Evolutionary conservation across 2,888 invertebrate genomes (phyloP).

Genomic region (Thymelicus acteon): DNA sequence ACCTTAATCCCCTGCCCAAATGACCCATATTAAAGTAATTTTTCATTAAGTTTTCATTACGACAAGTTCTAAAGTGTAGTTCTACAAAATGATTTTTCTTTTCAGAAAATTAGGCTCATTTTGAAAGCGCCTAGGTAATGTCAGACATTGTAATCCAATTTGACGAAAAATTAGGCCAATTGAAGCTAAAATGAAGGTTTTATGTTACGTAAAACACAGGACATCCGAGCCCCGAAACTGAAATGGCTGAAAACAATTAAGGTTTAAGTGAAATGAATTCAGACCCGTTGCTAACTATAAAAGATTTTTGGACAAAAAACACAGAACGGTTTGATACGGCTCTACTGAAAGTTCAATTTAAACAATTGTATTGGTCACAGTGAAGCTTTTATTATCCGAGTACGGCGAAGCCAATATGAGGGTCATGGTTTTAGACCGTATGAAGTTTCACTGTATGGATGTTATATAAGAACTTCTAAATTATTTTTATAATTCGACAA

Average conservation of each 20-base stretch:
- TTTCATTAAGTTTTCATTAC: too few relatives aligned
- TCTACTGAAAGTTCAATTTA: not conserved
- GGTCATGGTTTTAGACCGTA: too few relatives aligned
- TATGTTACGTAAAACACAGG: not conserved
- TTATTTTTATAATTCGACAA: too few relatives aligned
- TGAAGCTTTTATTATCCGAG: too few relatives aligned
- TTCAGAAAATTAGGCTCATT: not conserved
- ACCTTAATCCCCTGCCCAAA: too few relatives aligned
- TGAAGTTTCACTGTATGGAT: too few relatives aligned
- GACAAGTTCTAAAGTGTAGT: too few relatives aligned
- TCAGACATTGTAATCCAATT: not conserved
- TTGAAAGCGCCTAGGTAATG: not conserved
- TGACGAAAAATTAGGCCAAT: not conserved
- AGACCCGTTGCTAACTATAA: not conserved
- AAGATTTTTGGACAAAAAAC: slow-evolving; percentile 1
- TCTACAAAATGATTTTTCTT: too few relatives aligned
- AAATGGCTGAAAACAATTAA: slow-evolving; percentile 6
- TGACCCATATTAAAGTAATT: too few relatives aligned
- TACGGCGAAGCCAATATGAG: too few relatives aligned
- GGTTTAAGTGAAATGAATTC: slow-evolving; percentile 6
- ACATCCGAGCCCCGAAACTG: not conserved
- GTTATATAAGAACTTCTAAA: too few relatives aligned
- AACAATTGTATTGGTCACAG: not conserved
- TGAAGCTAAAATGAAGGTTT: not conserved
- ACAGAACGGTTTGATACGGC: not conserved